Evolutionary conservation across 2,797 vertebrate genomes (phyloP), one percentile per base, ranked within the genome.

Genomic region (Sardinella longiceps): DNA sequence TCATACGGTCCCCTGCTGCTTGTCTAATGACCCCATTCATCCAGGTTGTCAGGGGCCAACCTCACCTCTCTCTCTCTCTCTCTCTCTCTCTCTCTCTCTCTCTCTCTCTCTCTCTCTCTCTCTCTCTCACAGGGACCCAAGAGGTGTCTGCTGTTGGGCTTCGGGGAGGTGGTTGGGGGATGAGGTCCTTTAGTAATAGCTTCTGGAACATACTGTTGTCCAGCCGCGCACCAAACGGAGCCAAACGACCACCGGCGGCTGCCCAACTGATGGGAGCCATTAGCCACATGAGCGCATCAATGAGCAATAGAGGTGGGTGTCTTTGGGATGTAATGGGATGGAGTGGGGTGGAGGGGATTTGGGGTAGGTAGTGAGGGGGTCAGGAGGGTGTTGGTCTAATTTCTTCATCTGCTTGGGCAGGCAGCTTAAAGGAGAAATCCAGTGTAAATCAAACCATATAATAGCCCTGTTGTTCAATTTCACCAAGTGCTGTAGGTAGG

Each of bases 221-320:
- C 63, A 70, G 30, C 63, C 63, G 63, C 15, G 63, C 20, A 37
- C 25, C 33, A 77, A 77, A 77, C 33, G 18, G 33, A 77, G 70
- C 37, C 70, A 77, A 77, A 77, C 33, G 70, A 77, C 33, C 70
- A 77, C 70, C 37, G 10, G 37, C 63, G 33, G 28, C 10, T 14
- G 46, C 51, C 70, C 70, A 77, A 77, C 70, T 43, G 70, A 77
- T 77, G 70, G 33, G 43, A 37, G 20, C 70, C n/a, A 77, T 77
- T 77, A 77, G 18, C 70, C 70, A 37, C 33, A 37, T 77, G 70
- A 77, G 70, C 5, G 70, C 70, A 43, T 37, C 37, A 43, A 7
- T 77, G 70, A 77, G 70, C 70, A 77, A 39, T 77, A 77, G 18
- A 23, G 33, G 37, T 37, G 70, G 6, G 70, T 37, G 63, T 25